Evolutionary conservation across 1,140 invertebrate species (phyloP).

Genomic region (Coptotermes formosanus): DNA sequence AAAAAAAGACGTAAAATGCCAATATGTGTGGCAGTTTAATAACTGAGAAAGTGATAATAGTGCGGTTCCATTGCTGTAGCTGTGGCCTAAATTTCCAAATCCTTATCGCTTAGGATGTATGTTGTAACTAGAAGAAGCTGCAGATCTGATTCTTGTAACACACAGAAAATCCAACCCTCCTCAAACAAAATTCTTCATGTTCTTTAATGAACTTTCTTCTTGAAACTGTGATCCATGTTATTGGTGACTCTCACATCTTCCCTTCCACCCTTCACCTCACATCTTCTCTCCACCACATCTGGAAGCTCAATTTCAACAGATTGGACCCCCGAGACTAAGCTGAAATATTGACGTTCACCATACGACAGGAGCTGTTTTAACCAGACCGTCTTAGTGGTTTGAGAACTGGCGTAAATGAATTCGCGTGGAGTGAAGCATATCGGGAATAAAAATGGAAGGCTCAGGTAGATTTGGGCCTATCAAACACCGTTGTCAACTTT

Average conservation of each 20-base stretch:
- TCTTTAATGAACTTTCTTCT: conserved; percentile 19
- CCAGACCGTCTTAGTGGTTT: background rate
- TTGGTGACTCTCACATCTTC: background rate
- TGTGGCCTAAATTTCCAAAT: too few relatives aligned
- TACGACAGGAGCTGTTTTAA: background rate
- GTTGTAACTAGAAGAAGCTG: background rate
- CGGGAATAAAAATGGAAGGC: background rate
- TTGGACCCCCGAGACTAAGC: background rate
- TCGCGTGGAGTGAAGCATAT: background rate
- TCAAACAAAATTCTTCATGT: background rate
- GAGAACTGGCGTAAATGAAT: background rate
- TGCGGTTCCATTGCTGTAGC: too few relatives aligned
- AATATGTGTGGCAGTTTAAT: too few relatives aligned
- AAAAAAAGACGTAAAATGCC: too few relatives aligned
- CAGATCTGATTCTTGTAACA: background rate
- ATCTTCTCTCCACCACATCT: background rate
- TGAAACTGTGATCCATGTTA: conserved; percentile 13
- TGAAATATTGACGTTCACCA: conserved; percentile 1
- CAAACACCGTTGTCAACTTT: background rate
- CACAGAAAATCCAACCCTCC: background rate
- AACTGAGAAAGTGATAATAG: too few relatives aligned
- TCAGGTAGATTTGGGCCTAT: background rate
- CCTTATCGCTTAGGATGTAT: too few relatives aligned
- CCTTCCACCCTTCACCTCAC: background rate
- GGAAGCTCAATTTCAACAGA: background rate